These are phyloP conservation scores for Ptyas mucosa DNA, from an alignment of 2,113 vertebrate species.

Conservation along the genomic window DNA sequence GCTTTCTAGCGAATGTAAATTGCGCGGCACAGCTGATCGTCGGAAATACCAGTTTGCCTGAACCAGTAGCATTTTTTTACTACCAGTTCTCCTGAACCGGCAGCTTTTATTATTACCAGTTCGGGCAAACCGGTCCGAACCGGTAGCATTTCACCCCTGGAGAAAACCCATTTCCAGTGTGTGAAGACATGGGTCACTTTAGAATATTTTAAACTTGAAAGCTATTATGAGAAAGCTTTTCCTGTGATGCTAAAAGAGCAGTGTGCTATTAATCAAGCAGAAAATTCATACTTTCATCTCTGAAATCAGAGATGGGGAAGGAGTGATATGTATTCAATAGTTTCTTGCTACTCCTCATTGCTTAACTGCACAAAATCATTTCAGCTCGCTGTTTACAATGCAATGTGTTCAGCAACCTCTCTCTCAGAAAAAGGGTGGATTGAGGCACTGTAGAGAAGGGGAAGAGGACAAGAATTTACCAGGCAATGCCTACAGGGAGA, in stretches of 20 bases:
- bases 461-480: background rate
- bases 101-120: no score
- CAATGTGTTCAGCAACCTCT: background rate
- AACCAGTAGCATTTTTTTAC: no score
- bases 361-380: background rate
- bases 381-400: rapidly evolving
- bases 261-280: constrained; percentile 26
- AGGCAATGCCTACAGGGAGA: background rate
- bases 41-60: no score
- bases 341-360: background rate
- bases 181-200: background rate
- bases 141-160: background rate
- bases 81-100: no score
- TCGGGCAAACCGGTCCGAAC: no score
- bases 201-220: background rate
- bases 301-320: background rate
- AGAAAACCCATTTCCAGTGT: background rate
- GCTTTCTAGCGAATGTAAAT: no score
- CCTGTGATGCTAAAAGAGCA: background rate
- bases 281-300: constrained; percentile 9
- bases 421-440: background rate
- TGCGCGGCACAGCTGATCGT: no score
- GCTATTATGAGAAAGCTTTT: constrained; percentile 8
- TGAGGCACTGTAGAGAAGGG: background rate
- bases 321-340: background rate